These are phyloP conservation scores for Craterocephalus amniculus DNA, from an alignment of 2,797 vertebrate genomes.

Conservation along the genomic window DNA sequence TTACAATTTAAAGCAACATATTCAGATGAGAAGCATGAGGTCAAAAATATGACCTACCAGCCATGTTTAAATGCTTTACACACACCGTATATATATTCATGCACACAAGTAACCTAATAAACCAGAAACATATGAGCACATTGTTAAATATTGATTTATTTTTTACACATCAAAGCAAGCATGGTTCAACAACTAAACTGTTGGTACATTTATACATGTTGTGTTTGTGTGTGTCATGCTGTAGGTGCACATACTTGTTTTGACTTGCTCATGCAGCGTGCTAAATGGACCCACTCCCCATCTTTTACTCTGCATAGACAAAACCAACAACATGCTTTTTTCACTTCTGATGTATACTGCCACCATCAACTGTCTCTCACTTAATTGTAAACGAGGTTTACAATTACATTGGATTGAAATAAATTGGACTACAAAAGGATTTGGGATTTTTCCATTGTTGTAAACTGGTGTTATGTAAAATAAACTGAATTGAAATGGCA, in stretches of 20 bases:
- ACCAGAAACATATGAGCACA: neutral
- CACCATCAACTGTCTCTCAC: neutral
- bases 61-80: neutral
- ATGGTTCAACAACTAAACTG: neutral
- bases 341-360: neutral
- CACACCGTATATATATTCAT: neutral
- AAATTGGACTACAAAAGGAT: too few relatives aligned
- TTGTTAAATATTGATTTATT: neutral
- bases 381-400: neutral
- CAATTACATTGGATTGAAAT: neutral
- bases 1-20: slow-evolving; percentile 32
- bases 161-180: neutral
- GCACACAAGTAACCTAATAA: neutral
- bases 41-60: slow-evolving; percentile 16
- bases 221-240: neutral
- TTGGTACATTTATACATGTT: neutral
- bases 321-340: neutral
- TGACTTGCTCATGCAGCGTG: accelerated
- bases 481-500: too few relatives aligned
- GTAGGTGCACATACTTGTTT: neutral
- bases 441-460: too few relatives aligned
- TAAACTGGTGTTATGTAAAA: too few relatives aligned
- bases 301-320: neutral
- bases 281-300: neutral
- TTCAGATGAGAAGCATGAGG: slow-evolving; percentile 17